Evolutionary conservation across 2,113 vertebrate species (phyloP).

Genomic region (Mungos mungo): DNA sequence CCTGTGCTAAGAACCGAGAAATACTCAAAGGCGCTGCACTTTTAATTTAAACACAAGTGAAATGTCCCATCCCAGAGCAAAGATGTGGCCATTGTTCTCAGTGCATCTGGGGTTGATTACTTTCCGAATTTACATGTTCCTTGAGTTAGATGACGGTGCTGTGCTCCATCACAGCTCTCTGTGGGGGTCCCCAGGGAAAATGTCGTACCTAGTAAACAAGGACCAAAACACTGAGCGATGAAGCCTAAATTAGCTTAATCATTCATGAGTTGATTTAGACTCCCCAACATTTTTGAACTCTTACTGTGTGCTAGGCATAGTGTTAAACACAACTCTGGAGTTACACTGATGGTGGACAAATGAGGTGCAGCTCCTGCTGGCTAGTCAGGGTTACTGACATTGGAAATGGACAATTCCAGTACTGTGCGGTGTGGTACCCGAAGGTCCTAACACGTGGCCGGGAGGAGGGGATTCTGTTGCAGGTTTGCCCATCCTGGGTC

Average conservation of each 20-base stretch:
- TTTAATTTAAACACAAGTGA: conserved; percentile 49
- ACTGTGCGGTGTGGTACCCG: background rate
- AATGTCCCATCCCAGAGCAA: background rate
- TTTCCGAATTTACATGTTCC: background rate
- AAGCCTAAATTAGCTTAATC: background rate
- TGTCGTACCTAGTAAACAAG: background rate
- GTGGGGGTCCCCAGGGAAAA: background rate
- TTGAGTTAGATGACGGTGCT: background rate
- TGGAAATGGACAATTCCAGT: background rate
- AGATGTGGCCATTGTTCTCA: background rate
- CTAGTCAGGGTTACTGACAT: rapidly evolving
- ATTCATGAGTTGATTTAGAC: background rate
- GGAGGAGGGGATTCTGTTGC: background rate
- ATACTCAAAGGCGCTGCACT: background rate
- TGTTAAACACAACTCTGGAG: background rate
- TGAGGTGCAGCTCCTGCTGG: rapidly evolving
- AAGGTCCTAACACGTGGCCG: background rate
- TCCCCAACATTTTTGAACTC: background rate
- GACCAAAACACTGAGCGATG: background rate
- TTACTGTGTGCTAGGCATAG: background rate
- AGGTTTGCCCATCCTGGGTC: too few species aligned
- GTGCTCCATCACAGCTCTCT: background rate
- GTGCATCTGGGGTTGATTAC: background rate
- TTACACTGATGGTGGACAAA: too few species aligned
- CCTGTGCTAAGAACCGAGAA: background rate